Percentiles rank a stretch among this genome's conserved stretches.
phyloP scores from a whole-genome alignment of 2,113 vertebrate species.

The Zosterops japonicus region DNA sequence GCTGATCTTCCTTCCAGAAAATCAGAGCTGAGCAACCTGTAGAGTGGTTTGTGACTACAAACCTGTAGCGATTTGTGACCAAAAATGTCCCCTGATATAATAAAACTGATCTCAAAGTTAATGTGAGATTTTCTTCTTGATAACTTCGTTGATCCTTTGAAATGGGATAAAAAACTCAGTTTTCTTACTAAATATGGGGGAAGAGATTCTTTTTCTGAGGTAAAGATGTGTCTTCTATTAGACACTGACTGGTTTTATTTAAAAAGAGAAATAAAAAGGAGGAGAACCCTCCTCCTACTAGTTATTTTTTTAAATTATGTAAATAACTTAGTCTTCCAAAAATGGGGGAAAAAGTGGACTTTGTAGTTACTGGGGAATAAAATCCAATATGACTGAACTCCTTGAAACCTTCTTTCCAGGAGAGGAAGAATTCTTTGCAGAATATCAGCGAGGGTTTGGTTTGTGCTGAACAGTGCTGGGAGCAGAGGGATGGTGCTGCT shows the following conservation, averaged over 20 bases:
- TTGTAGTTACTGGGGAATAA: not conserved
- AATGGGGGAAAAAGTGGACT: not conserved
- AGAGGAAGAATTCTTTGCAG: not conserved
- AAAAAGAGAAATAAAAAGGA: not conserved
- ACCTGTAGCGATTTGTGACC: not conserved
- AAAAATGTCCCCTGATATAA: not conserved
- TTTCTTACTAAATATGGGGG: not conserved
- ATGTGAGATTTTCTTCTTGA: not conserved
- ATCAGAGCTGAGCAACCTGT: not conserved
- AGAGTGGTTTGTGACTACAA: not conserved
- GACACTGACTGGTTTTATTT: not conserved
- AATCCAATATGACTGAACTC: not conserved
- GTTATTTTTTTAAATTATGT: not conserved
- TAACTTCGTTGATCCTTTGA: not conserved
- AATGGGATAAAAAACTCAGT: not conserved
- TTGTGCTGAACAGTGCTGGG: not conserved
- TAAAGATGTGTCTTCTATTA: not conserved
- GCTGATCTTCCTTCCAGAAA: not conserved
- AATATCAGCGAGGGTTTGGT: accelerated
- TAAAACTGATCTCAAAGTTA: not conserved
- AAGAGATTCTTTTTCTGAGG: not conserved
- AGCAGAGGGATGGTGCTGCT: not conserved
- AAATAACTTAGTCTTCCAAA: not conserved
- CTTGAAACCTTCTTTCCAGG: not conserved
- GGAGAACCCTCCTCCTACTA: not conserved